A percentile compares a stretch with the other conserved stretches of the same genome.
These are phyloP conservation scores for Anhinga anhinga DNA, from an alignment of 2,113 vertebrate genomes.

Conservation along the genomic window DNA sequence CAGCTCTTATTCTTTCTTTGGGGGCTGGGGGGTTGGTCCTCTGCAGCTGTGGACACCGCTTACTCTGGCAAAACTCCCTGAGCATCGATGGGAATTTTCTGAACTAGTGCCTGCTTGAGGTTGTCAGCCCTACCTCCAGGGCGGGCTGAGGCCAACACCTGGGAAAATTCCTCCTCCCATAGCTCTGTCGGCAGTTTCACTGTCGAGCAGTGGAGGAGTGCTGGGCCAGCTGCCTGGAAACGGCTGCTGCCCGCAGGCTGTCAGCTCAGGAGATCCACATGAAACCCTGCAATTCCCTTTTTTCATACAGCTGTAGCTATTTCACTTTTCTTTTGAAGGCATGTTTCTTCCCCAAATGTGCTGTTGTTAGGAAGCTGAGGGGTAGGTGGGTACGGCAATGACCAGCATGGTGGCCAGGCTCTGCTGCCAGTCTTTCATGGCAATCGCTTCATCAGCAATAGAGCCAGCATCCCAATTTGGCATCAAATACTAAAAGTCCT, in stretches of 20 bases:
- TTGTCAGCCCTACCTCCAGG: not conserved
- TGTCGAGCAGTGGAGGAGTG: not conserved
- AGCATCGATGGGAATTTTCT: not conserved
- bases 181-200: not conserved
- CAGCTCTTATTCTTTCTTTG: not conserved
- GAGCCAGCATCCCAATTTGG: not conserved
- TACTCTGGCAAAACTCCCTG: not conserved
- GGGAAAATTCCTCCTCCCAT: not conserved
- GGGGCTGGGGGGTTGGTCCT: not conserved
- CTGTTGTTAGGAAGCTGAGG: not conserved
- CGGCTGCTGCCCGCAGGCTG: not conserved
- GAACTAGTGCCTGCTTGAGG: fast-evolving
- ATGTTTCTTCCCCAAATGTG: not conserved
- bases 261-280: not conserved
- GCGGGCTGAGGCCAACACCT: not conserved
- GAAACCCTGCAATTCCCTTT: not conserved
- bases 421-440: not conserved
- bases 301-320: not conserved
- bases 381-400: no score
- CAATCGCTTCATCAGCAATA: fast-evolving
- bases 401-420: not conserved
- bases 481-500: fast-evolving
- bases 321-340: not conserved
- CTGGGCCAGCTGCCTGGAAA: not conserved
- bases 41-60: fast-evolving